Conservation (phyloP, 2,797 vertebrate genomes). For the Danio albolineatus region DNA sequence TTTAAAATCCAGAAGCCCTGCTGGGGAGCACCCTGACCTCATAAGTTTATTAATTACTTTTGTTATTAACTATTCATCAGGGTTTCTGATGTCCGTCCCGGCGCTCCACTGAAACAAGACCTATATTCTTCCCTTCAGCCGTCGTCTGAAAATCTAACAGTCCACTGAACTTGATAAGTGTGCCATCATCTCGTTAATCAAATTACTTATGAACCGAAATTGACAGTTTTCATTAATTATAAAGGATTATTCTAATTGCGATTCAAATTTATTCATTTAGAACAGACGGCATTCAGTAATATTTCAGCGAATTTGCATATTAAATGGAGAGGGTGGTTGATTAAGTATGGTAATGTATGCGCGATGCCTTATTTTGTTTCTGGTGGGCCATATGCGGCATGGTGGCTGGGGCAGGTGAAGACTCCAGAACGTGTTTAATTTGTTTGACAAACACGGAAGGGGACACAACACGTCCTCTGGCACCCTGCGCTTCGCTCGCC, state of each 20-base stretch:
- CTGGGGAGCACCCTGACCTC: conserved; percentile 82
- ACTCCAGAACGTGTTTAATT: conserved; percentile 92
- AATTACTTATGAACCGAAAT: conserved; percentile 97
- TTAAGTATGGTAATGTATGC: conserved; percentile 95
- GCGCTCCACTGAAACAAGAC: conserved; percentile 70
- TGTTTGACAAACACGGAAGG: conserved; percentile 93
- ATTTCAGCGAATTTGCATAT: conserved; percentile 96
- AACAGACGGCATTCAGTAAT: conserved; percentile 96
- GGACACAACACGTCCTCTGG: conserved; percentile 84
- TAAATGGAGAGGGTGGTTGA: conserved; percentile 94
- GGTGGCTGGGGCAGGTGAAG: conserved; percentile 93
- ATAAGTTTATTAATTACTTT: conserved; percentile 91
- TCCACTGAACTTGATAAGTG: conserved; percentile 91
- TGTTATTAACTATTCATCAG: conserved; percentile 91
- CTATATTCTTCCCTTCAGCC: conserved; percentile 74
- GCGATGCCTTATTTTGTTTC: conserved; percentile 87
- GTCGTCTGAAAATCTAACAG: conserved; percentile 81
- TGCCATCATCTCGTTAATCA: conserved; percentile 95
- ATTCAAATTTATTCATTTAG: conserved; percentile 97
- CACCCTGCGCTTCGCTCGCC: conserved; percentile 62
- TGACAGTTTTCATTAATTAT: conserved; percentile 98
- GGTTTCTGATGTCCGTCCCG: conserved; percentile 83
- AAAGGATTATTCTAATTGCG: conserved; percentile 94
- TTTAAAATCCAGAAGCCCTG: conserved; percentile 79
- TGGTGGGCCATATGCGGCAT: conserved; percentile 87